phyloP scores from a whole-genome alignment of 2,797 vertebrate genomes.

The Arremon aurantiirostris region DNA sequence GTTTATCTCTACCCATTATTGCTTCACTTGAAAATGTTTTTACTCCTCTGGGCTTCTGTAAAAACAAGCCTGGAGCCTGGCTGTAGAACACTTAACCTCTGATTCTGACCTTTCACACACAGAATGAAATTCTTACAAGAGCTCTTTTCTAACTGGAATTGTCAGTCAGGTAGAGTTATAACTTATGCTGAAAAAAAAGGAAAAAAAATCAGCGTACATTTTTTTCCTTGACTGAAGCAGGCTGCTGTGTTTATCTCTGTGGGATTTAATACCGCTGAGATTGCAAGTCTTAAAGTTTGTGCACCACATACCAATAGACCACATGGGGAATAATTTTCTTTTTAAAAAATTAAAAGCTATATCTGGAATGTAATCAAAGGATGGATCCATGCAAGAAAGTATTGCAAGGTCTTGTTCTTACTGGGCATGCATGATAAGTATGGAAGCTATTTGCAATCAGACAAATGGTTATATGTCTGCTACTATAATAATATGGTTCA shows the following conservation, averaged over 20 bases:
- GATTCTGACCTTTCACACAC: background rate
- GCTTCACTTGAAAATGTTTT: background rate
- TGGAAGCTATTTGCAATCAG: background rate
- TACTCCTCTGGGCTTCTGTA: constrained; percentile 14
- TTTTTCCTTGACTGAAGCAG: constrained; percentile 7
- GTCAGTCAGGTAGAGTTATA: background rate
- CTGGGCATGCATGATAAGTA: background rate
- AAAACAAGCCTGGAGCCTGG: background rate
- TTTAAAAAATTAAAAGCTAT: background rate
- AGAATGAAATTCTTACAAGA: constrained; percentile 14
- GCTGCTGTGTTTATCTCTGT: background rate
- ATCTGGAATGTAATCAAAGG: background rate
- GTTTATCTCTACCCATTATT: background rate
- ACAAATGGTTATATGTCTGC: background rate
- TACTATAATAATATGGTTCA: background rate
- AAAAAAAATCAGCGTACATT: background rate
- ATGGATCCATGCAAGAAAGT: background rate
- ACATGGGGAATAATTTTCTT: background rate
- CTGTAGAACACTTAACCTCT: constrained; percentile 32
- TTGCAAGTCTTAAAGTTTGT: background rate
- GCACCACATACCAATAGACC: background rate
- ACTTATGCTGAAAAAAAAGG: background rate
- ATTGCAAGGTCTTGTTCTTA: background rate
- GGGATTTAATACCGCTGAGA: background rate
- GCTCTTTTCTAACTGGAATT: background rate